These are phyloP conservation scores for Koerneria pararmatus DNA, from an alignment of 2,888 invertebrate genomes.

Conservation along the genomic window DNA sequence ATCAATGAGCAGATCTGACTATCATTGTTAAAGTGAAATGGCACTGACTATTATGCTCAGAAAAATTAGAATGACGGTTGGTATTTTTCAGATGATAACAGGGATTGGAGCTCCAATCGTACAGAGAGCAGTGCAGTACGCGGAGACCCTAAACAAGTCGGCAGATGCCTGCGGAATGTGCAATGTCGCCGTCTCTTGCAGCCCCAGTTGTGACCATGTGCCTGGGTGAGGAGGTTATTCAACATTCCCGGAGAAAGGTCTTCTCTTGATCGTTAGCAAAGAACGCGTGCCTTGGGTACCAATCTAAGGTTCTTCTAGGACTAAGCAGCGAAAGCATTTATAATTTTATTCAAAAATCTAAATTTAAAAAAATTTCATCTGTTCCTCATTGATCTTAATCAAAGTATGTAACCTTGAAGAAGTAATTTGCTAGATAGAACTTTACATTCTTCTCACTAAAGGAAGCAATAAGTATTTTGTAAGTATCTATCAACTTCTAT, in stretches of 20 bases:
- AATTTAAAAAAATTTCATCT: not conserved
- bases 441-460: not conserved
- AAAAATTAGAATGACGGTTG: no score
- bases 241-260: not conserved
- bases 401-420: not conserved
- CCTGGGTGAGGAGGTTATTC: conserved; percentile 18
- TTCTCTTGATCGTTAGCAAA: no score
- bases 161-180: conserved; percentile 54
- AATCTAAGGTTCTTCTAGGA: no score
- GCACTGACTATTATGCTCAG: no score
- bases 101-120: conserved; percentile 52
- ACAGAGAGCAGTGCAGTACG: conserved; percentile 53
- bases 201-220: conserved; percentile 30
- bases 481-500: no score
- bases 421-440: not conserved
- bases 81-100: conserved; percentile 40
- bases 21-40: no score
- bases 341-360: no score
- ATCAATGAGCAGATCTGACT: no score
- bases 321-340: no score
- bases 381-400: not conserved
- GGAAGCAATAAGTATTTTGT: no score
- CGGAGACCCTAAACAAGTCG: conserved; percentile 53
- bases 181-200: conserved; percentile 45
- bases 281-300: no score